Conservation (phyloP, 2,797 vertebrate genomes). For the Acrocephalus scirpaceus region DNA sequence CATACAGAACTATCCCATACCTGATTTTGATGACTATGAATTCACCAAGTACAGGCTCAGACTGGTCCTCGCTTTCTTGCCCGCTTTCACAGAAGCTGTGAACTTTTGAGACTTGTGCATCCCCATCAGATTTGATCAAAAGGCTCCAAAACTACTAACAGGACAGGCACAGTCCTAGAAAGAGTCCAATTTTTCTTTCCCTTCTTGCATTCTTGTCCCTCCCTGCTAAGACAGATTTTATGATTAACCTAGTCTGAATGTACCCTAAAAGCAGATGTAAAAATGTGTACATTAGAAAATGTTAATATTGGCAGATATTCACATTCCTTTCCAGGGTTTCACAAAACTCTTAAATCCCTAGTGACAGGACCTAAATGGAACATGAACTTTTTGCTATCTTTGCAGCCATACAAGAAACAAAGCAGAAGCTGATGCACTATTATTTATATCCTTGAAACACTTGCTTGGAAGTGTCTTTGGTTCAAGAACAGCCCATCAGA, state of each 20-base stretch:
- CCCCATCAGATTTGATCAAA: neutral
- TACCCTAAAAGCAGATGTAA: constrained; percentile 45
- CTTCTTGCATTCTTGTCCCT: neutral
- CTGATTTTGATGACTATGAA: neutral
- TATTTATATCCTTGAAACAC: neutral
- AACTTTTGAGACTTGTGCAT: neutral
- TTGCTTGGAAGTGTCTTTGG: neutral
- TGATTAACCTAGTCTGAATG: constrained; percentile 19
- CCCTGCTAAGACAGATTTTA: neutral
- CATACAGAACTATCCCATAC: neutral
- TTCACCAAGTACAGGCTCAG: neutral
- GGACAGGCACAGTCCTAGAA: neutral
- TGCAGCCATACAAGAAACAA: constrained; percentile 41
- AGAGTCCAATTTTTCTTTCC: neutral
- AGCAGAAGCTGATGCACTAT: neutral
- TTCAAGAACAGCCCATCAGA: neutral
- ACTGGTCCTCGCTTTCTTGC: neutral
- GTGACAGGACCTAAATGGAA: neutral
- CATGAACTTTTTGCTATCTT: constrained; percentile 17
- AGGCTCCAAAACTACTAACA: neutral
- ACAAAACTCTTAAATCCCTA: constrained; percentile 25
- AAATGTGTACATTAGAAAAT: constrained; percentile 36
- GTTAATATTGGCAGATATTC: constrained; percentile 50
- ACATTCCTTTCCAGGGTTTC: constrained; percentile 48
- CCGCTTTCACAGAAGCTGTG: neutral